A percentile compares a stretch with the other conserved stretches of the same genome.
These are phyloP conservation scores for Hemicrepidius hirtus DNA, from an alignment of 2,888 invertebrate genomes.

Conservation along the genomic window DNA sequence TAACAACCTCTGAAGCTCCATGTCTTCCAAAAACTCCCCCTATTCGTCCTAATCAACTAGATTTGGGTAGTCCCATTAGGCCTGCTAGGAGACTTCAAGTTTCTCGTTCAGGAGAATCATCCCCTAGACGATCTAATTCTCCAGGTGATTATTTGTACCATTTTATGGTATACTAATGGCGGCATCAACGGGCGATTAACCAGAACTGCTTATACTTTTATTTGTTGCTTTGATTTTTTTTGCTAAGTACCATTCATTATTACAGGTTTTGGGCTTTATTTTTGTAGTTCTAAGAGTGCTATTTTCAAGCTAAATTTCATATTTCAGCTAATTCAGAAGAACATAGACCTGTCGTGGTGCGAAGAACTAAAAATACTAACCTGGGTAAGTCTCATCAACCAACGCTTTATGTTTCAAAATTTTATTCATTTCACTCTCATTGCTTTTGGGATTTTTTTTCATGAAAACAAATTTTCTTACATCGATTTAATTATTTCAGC, in stretches of 20 bases:
- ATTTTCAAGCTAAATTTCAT: slow-evolving; percentile 24
- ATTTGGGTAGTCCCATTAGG: slow-evolving; percentile 68
- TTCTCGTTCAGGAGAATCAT: slow-evolving; percentile 58
- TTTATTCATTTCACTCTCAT: background rate
- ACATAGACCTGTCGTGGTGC: slow-evolving; percentile 69
- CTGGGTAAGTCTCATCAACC: slow-evolving; percentile 69
- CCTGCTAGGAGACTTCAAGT: slow-evolving; percentile 67
- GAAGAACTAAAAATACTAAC: slow-evolving; percentile 71
- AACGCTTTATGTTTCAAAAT: too few species aligned
- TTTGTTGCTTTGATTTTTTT: slow-evolving; percentile 30
- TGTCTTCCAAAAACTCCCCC: slow-evolving; percentile 57
- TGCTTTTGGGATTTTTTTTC: slow-evolving; percentile 8
- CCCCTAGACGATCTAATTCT: slow-evolving; percentile 61
- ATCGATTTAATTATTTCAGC: slow-evolving; percentile 74
- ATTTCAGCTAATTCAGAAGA: slow-evolving; percentile 49
- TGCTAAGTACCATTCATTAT: background rate
- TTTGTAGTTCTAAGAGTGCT: background rate
- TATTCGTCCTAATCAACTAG: slow-evolving; percentile 67
- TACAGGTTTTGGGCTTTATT: background rate
- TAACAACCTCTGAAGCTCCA: slow-evolving; percentile 67
- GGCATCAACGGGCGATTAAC: slow-evolving; percentile 32
- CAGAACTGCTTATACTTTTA: slow-evolving; percentile 15
- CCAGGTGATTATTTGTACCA: slow-evolving; percentile 58
- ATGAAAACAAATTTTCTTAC: too few species aligned
- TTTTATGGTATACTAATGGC: slow-evolving; percentile 39